Conservation (phyloP, 2,113 vertebrate genomes). For the Lontra canadensis region DNA sequence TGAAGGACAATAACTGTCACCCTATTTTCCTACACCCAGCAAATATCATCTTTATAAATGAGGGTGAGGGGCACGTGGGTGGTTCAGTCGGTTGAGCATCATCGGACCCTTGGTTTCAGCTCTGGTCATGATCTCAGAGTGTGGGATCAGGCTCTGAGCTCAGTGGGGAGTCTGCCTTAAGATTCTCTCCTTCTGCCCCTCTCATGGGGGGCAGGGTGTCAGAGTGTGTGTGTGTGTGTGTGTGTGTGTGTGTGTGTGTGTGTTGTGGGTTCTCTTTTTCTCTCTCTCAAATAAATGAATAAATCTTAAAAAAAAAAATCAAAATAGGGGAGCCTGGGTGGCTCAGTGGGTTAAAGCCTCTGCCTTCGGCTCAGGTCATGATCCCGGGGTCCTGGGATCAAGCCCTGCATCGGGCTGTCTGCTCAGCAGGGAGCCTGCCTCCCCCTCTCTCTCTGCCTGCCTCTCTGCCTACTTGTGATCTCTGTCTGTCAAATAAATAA, state of each 20-base stretch:
- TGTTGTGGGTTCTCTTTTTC: too few species aligned
- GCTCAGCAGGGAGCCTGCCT: too few species aligned
- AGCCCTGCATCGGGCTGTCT: too few species aligned
- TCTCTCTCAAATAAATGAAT: neutral
- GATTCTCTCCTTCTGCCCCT: neutral
- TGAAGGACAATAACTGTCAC: neutral
- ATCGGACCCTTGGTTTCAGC: neutral
- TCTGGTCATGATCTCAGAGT: neutral
- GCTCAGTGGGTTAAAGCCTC: too few species aligned
- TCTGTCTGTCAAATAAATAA: neutral
- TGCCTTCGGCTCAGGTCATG: too few species aligned
- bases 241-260: neutral
- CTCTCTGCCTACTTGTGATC: too few species aligned
- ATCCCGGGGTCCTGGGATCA: too few species aligned
- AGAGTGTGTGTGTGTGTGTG: too few species aligned
- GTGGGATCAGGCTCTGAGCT: neutral
- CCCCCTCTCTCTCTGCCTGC: too few species aligned
- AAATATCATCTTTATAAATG: constrained; percentile 35
- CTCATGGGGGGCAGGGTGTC: neutral
- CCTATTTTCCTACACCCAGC: neutral
- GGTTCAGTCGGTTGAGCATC: neutral
- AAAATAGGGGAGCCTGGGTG: neutral
- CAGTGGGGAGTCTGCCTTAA: neutral
- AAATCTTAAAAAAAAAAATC: neutral
- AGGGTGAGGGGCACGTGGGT: neutral